phyloP scores from a whole-genome alignment of 2,797 vertebrate species.

The Stomatorhinus walkeri region DNA sequence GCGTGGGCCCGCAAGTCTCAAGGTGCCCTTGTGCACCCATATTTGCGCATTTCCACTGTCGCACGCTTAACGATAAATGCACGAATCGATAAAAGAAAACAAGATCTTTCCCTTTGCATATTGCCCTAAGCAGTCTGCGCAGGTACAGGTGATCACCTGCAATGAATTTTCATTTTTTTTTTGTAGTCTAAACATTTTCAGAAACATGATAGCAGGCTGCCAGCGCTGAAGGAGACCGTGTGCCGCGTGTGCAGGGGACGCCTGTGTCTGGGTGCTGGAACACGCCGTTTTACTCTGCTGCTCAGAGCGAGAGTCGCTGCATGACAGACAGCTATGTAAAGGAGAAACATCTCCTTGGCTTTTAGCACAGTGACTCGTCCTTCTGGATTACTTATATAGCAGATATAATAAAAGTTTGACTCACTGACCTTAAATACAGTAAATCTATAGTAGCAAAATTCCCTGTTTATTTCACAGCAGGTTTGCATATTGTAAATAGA shows the following conservation, averaged over 20 bases:
- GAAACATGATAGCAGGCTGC: slow-evolving; percentile 61
- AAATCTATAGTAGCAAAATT: background rate
- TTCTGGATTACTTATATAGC: background rate
- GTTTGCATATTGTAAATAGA: background rate
- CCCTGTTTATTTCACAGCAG: background rate
- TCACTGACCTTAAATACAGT: background rate
- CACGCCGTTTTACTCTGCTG: background rate
- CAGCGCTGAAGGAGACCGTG: slow-evolving; percentile 64
- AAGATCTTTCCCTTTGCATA: slow-evolving; percentile 61
- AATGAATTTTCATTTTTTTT: slow-evolving; percentile 30
- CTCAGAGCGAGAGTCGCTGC: background rate
- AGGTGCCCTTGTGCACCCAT: slow-evolving; percentile 50
- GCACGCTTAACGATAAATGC: slow-evolving; percentile 51
- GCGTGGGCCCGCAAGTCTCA: slow-evolving; percentile 31
- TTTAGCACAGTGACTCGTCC: background rate
- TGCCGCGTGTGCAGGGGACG: slow-evolving; percentile 28
- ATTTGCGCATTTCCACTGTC: slow-evolving; percentile 21
- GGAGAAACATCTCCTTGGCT: background rate
- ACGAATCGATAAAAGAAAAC: slow-evolving; percentile 50
- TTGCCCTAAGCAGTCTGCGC: slow-evolving; percentile 57
- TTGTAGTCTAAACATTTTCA: slow-evolving; percentile 44
- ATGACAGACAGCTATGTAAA: background rate
- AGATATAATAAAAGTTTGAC: background rate
- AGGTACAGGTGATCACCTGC: slow-evolving; percentile 61
- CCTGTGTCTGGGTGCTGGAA: slow-evolving; percentile 22